Evolutionary conservation across 1,140 invertebrate species (phyloP).

Genomic region (Bathynomus jamesi): DNA sequence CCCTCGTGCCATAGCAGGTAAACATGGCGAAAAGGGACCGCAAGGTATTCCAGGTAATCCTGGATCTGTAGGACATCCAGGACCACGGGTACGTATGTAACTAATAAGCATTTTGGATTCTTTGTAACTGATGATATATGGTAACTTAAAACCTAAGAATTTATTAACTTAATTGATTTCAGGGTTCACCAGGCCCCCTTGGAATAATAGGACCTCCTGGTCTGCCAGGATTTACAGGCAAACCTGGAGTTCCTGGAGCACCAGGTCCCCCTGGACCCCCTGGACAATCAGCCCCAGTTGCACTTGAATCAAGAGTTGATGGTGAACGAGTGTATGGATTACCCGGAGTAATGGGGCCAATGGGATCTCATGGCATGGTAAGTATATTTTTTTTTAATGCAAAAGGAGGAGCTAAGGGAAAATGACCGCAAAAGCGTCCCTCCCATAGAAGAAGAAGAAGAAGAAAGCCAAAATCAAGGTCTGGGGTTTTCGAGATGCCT

Average conservation of each 20-base stretch:
- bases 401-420: no score
- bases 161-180: background rate
- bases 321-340: conserved; percentile 30
- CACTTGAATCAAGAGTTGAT: conserved; percentile 4
- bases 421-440: no score
- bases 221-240: conserved; percentile 42
- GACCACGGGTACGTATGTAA: conserved; percentile 20
- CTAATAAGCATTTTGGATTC: no score
- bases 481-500: no score
- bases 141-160: background rate
- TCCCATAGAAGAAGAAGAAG: no score
- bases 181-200: conserved; percentile 41
- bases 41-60: conserved; percentile 40
- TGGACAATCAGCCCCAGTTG: conserved; percentile 11
- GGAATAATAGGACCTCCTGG: conserved; percentile 41
- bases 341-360: conserved; percentile 29
- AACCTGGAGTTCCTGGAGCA: conserved; percentile 40
- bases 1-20: conserved; percentile 39
- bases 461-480: no score
- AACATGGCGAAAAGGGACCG: conserved; percentile 41
- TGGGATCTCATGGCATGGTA: conserved; percentile 31
- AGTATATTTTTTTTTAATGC: background rate
- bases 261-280: conserved; percentile 35
- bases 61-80: conserved; percentile 40
- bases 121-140: no score